Evolutionary conservation across 2,888 invertebrate species (phyloP).

Genomic region (Galerucella calmariensis): DNA sequence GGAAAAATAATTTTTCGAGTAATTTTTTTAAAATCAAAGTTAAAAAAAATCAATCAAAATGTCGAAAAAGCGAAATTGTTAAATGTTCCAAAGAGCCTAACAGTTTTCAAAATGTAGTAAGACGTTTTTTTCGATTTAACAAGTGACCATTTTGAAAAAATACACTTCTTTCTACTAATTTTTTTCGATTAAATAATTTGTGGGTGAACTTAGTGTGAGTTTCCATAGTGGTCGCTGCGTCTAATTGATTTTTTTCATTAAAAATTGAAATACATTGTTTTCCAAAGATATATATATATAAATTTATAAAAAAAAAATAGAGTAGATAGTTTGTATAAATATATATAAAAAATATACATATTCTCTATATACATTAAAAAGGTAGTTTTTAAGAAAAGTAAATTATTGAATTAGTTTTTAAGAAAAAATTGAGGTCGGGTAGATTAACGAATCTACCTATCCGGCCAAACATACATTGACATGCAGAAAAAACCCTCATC

Average conservation of each 20-base stretch:
- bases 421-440: slow-evolving; percentile 47
- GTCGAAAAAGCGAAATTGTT: slow-evolving; percentile 42
- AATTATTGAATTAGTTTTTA: slow-evolving; percentile 54
- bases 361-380: slow-evolving; percentile 41
- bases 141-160: background rate
- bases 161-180: background rate
- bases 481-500: slow-evolving; percentile 3
- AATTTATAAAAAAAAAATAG: slow-evolving; percentile 40
- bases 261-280: slow-evolving; percentile 36
- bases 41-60: slow-evolving; percentile 43
- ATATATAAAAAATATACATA: slow-evolving; percentile 45
- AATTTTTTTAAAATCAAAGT: slow-evolving; percentile 34
- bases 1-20: slow-evolving; percentile 23
- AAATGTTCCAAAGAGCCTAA: slow-evolving; percentile 47
- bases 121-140: slow-evolving; percentile 13
- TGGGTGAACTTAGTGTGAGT: background rate
- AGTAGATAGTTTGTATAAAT: slow-evolving; percentile 43
- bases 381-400: slow-evolving; percentile 51
- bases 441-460: slow-evolving; percentile 28
- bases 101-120: slow-evolving; percentile 23
- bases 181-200: background rate
- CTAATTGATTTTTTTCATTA: slow-evolving; percentile 11
- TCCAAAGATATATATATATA: slow-evolving; percentile 47
- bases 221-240: background rate
- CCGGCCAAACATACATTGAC: slow-evolving; percentile 34